phyloP scores from a whole-genome alignment of 1,140 invertebrate genomes.

The Calephelis virginiensis region DNA sequence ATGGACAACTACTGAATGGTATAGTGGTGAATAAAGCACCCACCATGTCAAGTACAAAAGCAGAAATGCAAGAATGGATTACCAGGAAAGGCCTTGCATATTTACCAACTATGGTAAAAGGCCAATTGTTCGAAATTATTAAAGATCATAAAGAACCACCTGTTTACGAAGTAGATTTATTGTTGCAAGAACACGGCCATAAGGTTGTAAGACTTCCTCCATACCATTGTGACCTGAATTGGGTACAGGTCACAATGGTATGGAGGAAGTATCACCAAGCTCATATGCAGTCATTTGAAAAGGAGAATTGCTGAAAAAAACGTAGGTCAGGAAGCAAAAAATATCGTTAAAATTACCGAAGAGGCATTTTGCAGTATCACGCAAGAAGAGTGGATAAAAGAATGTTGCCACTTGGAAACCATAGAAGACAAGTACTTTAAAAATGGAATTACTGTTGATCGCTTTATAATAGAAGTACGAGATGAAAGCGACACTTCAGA shows the following conservation, averaged over 20 bases:
- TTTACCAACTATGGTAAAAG: not conserved
- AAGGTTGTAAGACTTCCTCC: not conserved
- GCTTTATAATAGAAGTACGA: too few relatives aligned
- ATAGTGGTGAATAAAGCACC: not conserved
- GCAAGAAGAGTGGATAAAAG: too few relatives aligned
- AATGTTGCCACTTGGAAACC: too few relatives aligned
- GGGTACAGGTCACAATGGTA: too few relatives aligned
- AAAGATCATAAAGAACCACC: not conserved
- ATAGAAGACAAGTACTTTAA: too few relatives aligned
- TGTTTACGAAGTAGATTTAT: not conserved
- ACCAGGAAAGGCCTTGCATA: not conserved
- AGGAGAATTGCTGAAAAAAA: not conserved
- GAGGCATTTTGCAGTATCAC: too few relatives aligned
- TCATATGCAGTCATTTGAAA: not conserved
- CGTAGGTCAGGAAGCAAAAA: too few relatives aligned
- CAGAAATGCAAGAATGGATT: not conserved
- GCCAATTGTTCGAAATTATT: not conserved
- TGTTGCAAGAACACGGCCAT: not conserved
- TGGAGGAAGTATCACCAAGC: too few relatives aligned
- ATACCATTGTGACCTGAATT: not conserved
- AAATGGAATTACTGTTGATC: too few relatives aligned
- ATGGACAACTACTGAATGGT: not conserved
- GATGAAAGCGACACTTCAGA: too few relatives aligned
- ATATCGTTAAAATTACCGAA: too few relatives aligned
- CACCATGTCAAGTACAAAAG: not conserved